Percentiles rank a stretch among this genome's conserved stretches.
Conservation (phyloP, 2,888 invertebrate species). For the Luperina nickerlii region DNA sequence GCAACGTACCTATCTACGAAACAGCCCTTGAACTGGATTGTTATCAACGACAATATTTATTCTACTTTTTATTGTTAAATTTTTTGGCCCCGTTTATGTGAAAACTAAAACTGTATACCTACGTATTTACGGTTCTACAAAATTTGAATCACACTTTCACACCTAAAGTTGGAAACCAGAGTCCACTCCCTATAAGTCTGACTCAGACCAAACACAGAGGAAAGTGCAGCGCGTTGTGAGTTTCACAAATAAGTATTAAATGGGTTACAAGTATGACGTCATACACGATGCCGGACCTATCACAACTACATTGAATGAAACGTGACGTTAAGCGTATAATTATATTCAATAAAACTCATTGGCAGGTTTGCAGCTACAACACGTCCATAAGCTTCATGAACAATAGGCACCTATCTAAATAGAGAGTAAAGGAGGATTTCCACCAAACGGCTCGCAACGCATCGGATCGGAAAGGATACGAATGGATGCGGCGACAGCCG, state of each 20-base stretch:
- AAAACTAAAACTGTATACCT: neutral
- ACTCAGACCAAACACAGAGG: conserved; percentile 25
- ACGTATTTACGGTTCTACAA: neutral
- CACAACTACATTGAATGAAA: neutral
- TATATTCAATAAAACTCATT: neutral
- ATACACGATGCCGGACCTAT: conserved; percentile 14
- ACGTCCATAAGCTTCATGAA: neutral
- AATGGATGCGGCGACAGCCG: too few relatives aligned
- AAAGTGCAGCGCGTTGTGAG: conserved; percentile 25
- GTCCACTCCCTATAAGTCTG: conserved; percentile 21
- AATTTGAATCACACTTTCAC: conserved; percentile 22
- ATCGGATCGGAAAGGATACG: too few relatives aligned
- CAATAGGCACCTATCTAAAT: neutral
- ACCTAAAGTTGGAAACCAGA: neutral
- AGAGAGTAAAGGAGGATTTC: too few relatives aligned
- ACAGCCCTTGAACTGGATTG: conserved; percentile 42
- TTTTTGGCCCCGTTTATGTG: neutral
- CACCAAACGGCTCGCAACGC: too few relatives aligned
- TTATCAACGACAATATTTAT: conserved; percentile 36
- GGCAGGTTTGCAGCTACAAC: neutral
- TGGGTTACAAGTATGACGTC: conserved; percentile 17
- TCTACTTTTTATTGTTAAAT: conserved; percentile 17
- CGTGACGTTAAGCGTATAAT: neutral
- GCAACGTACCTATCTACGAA: neutral
- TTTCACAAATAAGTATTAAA: conserved; percentile 28